These are phyloP conservation scores for Charanyca ferruginea DNA, from an alignment of 2,888 invertebrate genomes.

Conservation along the genomic window DNA sequence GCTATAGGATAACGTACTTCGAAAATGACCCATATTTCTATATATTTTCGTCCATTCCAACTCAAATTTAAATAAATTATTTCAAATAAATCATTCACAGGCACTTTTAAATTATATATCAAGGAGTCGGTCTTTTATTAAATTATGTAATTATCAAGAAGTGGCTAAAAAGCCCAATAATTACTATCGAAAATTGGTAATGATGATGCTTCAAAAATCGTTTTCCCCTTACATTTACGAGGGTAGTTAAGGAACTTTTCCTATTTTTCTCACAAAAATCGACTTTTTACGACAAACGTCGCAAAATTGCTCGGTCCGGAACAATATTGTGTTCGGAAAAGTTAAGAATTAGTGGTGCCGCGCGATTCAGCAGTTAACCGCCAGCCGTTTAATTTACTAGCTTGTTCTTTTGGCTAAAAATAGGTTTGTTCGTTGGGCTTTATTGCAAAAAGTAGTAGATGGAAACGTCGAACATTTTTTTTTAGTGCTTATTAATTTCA, in stretches of 20 bases:
- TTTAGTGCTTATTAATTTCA: too few species aligned
- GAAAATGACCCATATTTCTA: conserved; percentile 6
- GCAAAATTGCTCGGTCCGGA: conserved; percentile 21
- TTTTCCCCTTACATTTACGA: conserved; percentile 28
- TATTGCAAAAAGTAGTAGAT: conserved; percentile 40
- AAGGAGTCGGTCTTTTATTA: too few species aligned
- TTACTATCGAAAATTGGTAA: not conserved
- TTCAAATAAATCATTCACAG: too few species aligned
- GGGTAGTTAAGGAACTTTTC: conserved; percentile 5
- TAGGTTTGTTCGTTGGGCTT: conserved; percentile 24
- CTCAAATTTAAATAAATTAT: too few species aligned
- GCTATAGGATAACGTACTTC: conserved; percentile 20
- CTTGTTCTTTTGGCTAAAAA: conserved; percentile 34
- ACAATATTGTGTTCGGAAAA: conserved; percentile 41
- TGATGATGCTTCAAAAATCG: conserved; percentile 18
- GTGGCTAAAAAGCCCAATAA: not conserved
- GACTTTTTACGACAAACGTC: conserved; percentile 15
- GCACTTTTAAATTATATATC: too few species aligned
- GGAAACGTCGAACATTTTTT: conserved; percentile 12
- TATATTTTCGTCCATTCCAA: not conserved
- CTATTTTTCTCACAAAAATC: conserved; percentile 7
- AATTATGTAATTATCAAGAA: too few species aligned
- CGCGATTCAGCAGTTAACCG: conserved; percentile 38
- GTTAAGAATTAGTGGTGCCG: conserved; percentile 38
- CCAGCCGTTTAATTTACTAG: conserved; percentile 40